phyloP scores from a whole-genome alignment of 2,113 vertebrate genomes.

The Romanogobio albipinnatus region DNA sequence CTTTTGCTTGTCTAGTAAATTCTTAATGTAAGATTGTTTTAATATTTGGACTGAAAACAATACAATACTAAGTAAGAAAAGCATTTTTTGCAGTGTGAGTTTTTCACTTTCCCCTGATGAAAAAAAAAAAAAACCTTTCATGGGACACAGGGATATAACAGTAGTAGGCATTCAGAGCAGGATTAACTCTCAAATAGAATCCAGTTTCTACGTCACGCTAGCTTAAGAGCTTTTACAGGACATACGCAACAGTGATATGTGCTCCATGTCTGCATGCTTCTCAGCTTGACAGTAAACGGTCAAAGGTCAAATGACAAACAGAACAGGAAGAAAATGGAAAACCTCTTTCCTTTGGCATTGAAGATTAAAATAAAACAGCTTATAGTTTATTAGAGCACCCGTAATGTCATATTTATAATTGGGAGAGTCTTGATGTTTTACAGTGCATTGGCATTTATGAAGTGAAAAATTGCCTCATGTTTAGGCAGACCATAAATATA shows the following conservation, averaged over 20 bases:
- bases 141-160: conserved; percentile 37
- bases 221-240: conserved; percentile 64
- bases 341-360: conserved; percentile 37
- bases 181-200: conserved; percentile 64
- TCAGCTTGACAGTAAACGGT: conserved; percentile 44
- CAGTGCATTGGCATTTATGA: conserved; percentile 15
- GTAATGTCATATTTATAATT: conserved; percentile 51
- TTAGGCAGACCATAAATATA: conserved; percentile 43
- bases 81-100: too few species aligned
- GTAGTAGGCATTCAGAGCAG: conserved; percentile 60
- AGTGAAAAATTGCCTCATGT: conserved; percentile 12
- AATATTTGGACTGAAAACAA: too few species aligned
- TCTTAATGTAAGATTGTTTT: too few species aligned
- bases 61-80: too few species aligned
- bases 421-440: conserved; percentile 18
- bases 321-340: conserved; percentile 28
- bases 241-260: conserved; percentile 50
- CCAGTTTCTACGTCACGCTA: conserved; percentile 57
- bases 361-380: conserved; percentile 45
- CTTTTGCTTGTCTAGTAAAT: too few species aligned
- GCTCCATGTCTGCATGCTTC: conserved; percentile 26
- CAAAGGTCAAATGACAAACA: conserved; percentile 38
- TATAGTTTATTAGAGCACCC: conserved; percentile 35
- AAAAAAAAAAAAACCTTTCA: conserved; percentile 18
- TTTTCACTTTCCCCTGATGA: conserved; percentile 26